A percentile compares a stretch with the other conserved stretches of the same genome.
phyloP scores from a whole-genome alignment of 2,888 invertebrate species.

The Synanthedon vespiformis region DNA sequence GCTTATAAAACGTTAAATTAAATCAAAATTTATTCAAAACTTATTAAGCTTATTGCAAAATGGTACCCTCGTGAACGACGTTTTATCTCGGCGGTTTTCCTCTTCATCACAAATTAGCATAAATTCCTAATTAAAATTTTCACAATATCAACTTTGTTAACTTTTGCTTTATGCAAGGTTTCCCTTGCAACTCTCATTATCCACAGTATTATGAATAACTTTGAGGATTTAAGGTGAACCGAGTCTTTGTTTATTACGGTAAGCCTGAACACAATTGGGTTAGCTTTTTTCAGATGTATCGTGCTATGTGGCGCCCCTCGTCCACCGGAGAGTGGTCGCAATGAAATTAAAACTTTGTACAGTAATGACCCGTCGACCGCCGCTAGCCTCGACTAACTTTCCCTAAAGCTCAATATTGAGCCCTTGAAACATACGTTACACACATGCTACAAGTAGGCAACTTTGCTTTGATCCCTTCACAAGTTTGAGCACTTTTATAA shows the following conservation, averaged over 20 bases:
- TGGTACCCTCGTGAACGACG: constrained; percentile 22
- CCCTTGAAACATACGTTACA: neutral
- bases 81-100: constrained; percentile 14
- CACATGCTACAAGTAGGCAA: neutral
- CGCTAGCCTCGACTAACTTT: neutral
- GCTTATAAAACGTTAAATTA: neutral
- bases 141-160: constrained; percentile 7
- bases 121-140: constrained; percentile 37
- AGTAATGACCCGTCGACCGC: neutral
- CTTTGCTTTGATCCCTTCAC: neutral
- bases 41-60: constrained; percentile 23
- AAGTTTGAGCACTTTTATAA: neutral
- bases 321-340: neutral
- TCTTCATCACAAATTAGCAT: constrained; percentile 31
- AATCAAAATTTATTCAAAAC: constrained; percentile 7
- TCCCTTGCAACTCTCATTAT: neutral
- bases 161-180: constrained; percentile 5
- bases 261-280: no score
- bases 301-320: no score
- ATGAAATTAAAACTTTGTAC: neutral
- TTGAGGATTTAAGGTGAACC: neutral
- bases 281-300: no score
- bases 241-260: no score
- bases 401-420: neutral
- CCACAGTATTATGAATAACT: neutral